A percentile compares a stretch with the other conserved stretches of the same genome.
These are phyloP conservation scores for Biston betularia DNA, from an alignment of 2,888 invertebrate species.

Conservation along the genomic window DNA sequence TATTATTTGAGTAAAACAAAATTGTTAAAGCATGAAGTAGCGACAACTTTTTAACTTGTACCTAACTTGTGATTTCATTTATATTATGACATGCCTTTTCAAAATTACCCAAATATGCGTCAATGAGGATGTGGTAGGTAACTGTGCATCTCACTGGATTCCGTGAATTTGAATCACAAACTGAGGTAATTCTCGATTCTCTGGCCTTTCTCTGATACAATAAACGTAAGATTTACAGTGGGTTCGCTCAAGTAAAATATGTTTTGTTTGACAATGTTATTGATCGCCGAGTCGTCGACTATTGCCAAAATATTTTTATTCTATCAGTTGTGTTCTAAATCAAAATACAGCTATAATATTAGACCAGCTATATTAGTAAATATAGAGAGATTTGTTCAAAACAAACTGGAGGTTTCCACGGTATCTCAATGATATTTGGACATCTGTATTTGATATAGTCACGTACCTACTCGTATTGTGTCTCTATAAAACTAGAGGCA, in stretches of 20 bases:
- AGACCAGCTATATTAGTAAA: conserved; percentile 73
- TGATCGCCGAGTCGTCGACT: conserved; percentile 23
- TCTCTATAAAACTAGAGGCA: conserved; percentile 19
- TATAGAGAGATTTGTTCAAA: conserved; percentile 64
- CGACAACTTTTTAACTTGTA: too few species aligned
- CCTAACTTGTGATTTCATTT: not conserved
- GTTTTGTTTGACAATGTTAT: conserved; percentile 23
- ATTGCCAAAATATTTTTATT: conserved; percentile 69
- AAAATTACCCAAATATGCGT: conserved; percentile 21
- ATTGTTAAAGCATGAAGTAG: too few species aligned
- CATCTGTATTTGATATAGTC: conserved; percentile 53
- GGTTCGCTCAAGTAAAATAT: conserved; percentile 8
- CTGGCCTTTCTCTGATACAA: conserved; percentile 18
- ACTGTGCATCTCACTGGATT: not conserved
- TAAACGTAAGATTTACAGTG: conserved; percentile 26
- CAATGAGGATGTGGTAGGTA: conserved; percentile 13
- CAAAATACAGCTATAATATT: conserved; percentile 71
- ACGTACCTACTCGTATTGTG: conserved; percentile 31
- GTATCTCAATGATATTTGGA: conserved; percentile 52
- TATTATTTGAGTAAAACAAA: too few species aligned
- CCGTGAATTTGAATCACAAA: conserved; percentile 23
- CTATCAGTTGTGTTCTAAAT: conserved; percentile 59
- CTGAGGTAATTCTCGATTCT: conserved; percentile 6
- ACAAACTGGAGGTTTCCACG: conserved; percentile 64
- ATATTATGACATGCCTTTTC: not conserved